phyloP scores from a whole-genome alignment of 2,888 invertebrate species.

The Hymenopus coronatus region DNA sequence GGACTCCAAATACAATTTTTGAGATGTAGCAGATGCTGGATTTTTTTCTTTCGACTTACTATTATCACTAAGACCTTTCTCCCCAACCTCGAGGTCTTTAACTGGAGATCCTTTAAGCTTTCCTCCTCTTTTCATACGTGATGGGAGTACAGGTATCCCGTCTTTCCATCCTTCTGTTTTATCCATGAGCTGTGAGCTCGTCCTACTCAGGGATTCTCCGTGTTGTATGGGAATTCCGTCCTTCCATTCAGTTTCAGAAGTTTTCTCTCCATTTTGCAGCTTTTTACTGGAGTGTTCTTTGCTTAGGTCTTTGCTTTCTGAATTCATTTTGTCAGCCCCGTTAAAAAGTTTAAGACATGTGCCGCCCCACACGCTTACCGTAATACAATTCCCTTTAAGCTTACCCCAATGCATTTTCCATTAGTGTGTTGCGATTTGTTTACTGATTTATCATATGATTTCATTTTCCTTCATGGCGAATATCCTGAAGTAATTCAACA shows the following conservation, averaged over 20 bases:
- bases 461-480: neutral
- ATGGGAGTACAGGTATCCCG: neutral
- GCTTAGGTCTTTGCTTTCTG: neutral
- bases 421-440: neutral
- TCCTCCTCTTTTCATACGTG: too few relatives aligned
- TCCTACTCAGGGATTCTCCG: too few relatives aligned
- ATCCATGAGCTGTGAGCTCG: neutral
- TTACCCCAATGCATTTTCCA: neutral
- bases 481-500: neutral
- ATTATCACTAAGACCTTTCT: too few relatives aligned
- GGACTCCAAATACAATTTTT: too few relatives aligned
- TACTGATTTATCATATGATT: neutral
- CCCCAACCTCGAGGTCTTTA: too few relatives aligned
- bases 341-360: neutral
- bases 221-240: neutral
- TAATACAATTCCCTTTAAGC: neutral
- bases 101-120: too few relatives aligned
- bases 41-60: too few relatives aligned
- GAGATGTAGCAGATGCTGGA: too few relatives aligned
- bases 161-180: neutral
- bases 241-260: too few relatives aligned
- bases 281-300: too few relatives aligned
- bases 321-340: neutral
- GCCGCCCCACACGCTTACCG: neutral
- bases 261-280: too few relatives aligned